Conservation (phyloP, 2,888 invertebrate genomes). For the Axea sp. region DNA sequence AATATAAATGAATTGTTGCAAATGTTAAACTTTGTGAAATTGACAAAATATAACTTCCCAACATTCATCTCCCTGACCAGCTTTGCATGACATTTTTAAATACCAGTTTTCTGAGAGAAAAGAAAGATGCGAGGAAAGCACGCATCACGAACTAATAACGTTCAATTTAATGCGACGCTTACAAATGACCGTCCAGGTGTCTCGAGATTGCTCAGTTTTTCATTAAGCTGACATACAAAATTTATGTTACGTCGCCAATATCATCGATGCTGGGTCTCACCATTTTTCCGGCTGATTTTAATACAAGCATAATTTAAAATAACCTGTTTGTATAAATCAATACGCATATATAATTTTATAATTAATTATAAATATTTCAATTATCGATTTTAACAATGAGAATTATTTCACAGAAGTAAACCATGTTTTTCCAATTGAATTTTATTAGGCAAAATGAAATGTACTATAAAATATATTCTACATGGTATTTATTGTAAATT, state of each 20-base stretch:
- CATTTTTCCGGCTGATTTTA: slow-evolving; percentile 37
- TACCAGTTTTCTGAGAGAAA: slow-evolving; percentile 47
- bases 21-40: slow-evolving; percentile 32
- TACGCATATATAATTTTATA: slow-evolving; percentile 3
- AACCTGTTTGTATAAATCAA: slow-evolving; percentile 15
- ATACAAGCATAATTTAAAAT: slow-evolving; percentile 29
- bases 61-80: slow-evolving; percentile 52
- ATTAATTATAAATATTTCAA: slow-evolving; percentile 24
- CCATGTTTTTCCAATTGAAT: too few relatives aligned
- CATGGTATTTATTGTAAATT: too few relatives aligned
- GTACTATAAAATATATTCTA: too few relatives aligned
- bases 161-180: slow-evolving; percentile 59
- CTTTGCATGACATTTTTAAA: slow-evolving; percentile 44
- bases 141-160: slow-evolving; percentile 56
- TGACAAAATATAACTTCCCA: slow-evolving; percentile 54
- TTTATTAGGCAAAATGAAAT: too few relatives aligned
- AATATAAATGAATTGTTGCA: slow-evolving; percentile 22
- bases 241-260: slow-evolving; percentile 55
- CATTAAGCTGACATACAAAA: slow-evolving; percentile 58
- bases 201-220: slow-evolving; percentile 60
- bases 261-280: slow-evolving; percentile 50
- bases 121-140: slow-evolving; percentile 47
- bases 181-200: slow-evolving; percentile 59
- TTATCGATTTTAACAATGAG: slow-evolving; percentile 4
- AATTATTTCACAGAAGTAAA: too few relatives aligned